Conservation (phyloP, 2,888 invertebrate species). For the Lysandra bellargus region DNA sequence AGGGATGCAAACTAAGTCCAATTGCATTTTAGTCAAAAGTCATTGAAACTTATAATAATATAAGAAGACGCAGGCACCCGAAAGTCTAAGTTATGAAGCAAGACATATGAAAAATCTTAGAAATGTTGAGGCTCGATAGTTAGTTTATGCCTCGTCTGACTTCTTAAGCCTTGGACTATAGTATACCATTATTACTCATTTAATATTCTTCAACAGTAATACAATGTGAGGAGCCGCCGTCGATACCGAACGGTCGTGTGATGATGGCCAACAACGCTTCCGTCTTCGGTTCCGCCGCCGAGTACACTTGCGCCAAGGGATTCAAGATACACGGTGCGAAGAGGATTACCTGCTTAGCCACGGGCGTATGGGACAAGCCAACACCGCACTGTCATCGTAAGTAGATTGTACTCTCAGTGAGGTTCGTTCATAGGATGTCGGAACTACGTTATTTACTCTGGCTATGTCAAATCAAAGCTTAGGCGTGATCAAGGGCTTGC, state of each 20-base stretch:
- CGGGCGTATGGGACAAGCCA: slow-evolving; percentile 89
- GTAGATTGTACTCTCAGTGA: slow-evolving; percentile 38
- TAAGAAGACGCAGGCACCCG: too few relatives aligned
- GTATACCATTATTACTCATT: not conserved
- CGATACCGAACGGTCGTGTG: slow-evolving; percentile 82
- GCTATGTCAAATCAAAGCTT: not conserved
- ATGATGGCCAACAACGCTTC: slow-evolving; percentile 80
- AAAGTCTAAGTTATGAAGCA: too few relatives aligned
- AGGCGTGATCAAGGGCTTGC: not conserved
- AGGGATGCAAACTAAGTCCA: too few relatives aligned
- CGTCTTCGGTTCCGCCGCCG: slow-evolving; percentile 85
- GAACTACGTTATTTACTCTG: not conserved
- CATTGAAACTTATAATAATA: too few relatives aligned
- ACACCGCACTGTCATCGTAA: slow-evolving; percentile 87
- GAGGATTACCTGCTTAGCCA: slow-evolving; percentile 85
- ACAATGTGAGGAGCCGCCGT: slow-evolving; percentile 85
- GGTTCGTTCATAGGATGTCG: not conserved
- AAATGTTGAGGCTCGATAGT: too few relatives aligned
- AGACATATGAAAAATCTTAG: too few relatives aligned
- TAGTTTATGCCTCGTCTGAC: too few relatives aligned
- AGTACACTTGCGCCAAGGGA: slow-evolving; percentile 87
- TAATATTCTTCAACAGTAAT: slow-evolving; percentile 74
- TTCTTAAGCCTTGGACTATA: too few relatives aligned
- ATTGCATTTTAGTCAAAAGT: too few relatives aligned
- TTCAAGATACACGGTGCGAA: slow-evolving; percentile 85